phyloP scores from a whole-genome alignment of 2,888 invertebrate species.

The Oligia latruncula region DNA sequence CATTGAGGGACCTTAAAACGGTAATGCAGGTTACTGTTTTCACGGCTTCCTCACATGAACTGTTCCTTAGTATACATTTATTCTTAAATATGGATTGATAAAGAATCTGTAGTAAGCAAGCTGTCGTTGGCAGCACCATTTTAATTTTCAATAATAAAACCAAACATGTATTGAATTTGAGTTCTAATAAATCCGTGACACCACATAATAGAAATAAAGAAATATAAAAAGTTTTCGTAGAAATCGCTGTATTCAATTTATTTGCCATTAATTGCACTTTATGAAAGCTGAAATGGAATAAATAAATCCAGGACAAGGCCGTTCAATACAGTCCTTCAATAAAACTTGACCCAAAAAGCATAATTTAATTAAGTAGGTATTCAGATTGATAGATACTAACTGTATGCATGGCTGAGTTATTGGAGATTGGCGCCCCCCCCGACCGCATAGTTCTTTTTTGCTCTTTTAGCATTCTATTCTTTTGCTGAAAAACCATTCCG shows the following conservation, averaged over 20 bases:
- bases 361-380: conserved; percentile 14
- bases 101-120: background rate
- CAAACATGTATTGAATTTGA: background rate
- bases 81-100: background rate
- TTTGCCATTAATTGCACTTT: background rate
- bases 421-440: too few species aligned
- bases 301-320: conserved; percentile 33
- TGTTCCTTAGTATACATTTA: background rate
- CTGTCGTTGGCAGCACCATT: background rate
- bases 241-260: conserved; percentile 3
- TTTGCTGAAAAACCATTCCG: background rate
- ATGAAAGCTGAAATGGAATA: conserved; percentile 18
- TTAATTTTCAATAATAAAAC: background rate
- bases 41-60: background rate
- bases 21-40: background rate
- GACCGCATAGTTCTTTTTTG: too few species aligned
- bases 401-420: too few species aligned
- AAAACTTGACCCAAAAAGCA: conserved; percentile 43
- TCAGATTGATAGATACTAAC: too few species aligned
- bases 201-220: background rate
- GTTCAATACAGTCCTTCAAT: conserved; percentile 18
- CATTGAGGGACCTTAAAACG: background rate
- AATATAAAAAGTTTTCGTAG: background rate
- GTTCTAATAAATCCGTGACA: background rate
- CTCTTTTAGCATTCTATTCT: background rate